Conservation (phyloP, 2,113 vertebrate species). For the Pipa parva region DNA sequence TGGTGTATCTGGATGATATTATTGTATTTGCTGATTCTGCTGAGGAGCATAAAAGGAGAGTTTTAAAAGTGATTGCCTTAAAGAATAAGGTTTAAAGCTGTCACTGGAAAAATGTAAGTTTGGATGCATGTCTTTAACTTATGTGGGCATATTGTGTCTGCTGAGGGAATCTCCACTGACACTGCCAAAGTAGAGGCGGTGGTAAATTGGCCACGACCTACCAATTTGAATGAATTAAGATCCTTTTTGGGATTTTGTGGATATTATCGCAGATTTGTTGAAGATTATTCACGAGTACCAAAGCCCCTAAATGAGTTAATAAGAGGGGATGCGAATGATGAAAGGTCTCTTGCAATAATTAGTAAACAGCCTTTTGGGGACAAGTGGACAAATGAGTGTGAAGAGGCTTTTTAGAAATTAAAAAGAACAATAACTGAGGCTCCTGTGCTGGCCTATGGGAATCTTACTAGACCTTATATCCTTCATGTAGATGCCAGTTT, state of each 20-base stretch:
- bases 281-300: background rate
- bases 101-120: conserved; percentile 7
- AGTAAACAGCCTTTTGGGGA: background rate
- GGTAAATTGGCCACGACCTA: background rate
- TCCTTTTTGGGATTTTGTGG: background rate
- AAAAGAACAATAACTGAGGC: background rate
- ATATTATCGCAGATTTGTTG: background rate
- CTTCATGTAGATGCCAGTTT: background rate
- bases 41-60: background rate
- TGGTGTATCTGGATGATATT: conserved; percentile 3
- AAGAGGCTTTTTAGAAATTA: background rate
- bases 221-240: background rate
- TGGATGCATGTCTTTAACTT: background rate
- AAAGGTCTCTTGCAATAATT: background rate
- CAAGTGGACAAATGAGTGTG: background rate
- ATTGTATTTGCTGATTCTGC: background rate
- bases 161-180: background rate
- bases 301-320: background rate
- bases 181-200: background rate
- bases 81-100: background rate
- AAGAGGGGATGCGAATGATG: background rate
- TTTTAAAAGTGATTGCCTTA: background rate
- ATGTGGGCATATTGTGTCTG: conserved; percentile 3
- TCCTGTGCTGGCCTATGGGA: background rate
- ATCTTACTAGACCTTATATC: background rate